Evolutionary conservation across 2,888 invertebrate genomes (phyloP), one percentile per base, ranked within the genome.

Genomic region (Aethes cnicana): DNA sequence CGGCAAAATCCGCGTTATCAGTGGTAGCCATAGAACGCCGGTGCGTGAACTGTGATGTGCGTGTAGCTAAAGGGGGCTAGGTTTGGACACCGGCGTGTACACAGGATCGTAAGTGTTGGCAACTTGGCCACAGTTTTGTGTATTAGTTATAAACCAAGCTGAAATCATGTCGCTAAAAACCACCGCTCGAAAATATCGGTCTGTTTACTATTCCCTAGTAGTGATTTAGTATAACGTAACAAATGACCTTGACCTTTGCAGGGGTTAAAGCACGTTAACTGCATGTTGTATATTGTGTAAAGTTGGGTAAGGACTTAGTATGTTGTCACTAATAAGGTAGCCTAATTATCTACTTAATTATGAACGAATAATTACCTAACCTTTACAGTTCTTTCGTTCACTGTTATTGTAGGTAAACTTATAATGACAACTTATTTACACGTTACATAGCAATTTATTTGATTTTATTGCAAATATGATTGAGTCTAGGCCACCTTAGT

Each of bases 1-100:
- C 74, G 57, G n/a, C n/a, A n/a, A n/a, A n/a, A n/a, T 62, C 58
- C 56, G 64, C 56, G 61, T 54, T 62, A 63, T 57, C 56, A 36
- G 20, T 17, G 14, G 3, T 18, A 25, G 14, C 16, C 16, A 25
- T 9, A 3, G 14, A 25, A 53, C 53, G 55, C 49, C n/a, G 74
- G 68, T 62, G 67, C 72, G 77, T 61, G 63, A 59, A 63, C 75
- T 73, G 69, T 72, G 72, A 52, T 52, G 52, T 52, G 52, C 39
- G 46, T 33, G 37, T 52, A 18, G 28, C 18, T 32, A 26, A 20
- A 12, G 2, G 20, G 61, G 47, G 46, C 59, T 64, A 65, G 68
- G 65, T 63, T 48, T 53, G 53, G 58, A 55, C 55, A 55, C 54
- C 59, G 59, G 61, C 63, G 56, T 47, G 42, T 57, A 32, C 65